phyloP scores from a whole-genome alignment of 2,888 invertebrate genomes.

The Conistra vaccinii region DNA sequence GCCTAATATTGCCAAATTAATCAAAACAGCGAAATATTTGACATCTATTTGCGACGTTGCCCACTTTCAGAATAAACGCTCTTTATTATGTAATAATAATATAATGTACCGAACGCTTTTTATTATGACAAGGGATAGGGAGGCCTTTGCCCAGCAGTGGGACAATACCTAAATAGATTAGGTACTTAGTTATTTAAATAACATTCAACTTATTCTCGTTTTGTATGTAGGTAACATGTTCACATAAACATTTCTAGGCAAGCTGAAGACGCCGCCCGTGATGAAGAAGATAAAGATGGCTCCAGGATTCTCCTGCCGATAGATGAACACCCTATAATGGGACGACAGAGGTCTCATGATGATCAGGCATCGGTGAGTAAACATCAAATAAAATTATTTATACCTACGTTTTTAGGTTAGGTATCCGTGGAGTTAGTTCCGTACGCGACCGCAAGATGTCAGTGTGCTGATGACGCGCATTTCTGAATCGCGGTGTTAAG shows the following conservation, averaged over 20 bases:
- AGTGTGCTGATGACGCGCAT: slow-evolving; percentile 30
- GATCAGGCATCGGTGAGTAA: slow-evolving; percentile 86
- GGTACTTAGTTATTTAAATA: not conserved
- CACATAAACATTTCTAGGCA: slow-evolving; percentile 76
- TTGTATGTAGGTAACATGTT: not conserved
- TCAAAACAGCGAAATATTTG: no score
- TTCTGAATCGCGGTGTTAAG: slow-evolving; percentile 66
- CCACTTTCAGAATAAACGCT: no score
- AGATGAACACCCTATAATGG: slow-evolving; percentile 76
- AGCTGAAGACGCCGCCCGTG: slow-evolving; percentile 87
- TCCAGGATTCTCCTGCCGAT: slow-evolving; percentile 79
- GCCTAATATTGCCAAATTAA: no score
- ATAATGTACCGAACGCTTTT: not conserved
- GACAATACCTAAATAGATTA: not conserved
- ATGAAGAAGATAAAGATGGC: slow-evolving; percentile 83
- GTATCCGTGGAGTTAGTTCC: not conserved
- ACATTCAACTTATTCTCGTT: not conserved
- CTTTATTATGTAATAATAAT: no score
- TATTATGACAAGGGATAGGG: no score
- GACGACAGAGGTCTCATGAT: slow-evolving; percentile 80
- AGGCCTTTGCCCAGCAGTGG: not conserved
- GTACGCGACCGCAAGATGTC: slow-evolving; percentile 62
- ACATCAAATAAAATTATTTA: not conserved
- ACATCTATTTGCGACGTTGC: no score
- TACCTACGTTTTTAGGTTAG: slow-evolving; percentile 28